Conservation (phyloP, 2,888 invertebrate genomes). For the Philhelius pedissequus region DNA sequence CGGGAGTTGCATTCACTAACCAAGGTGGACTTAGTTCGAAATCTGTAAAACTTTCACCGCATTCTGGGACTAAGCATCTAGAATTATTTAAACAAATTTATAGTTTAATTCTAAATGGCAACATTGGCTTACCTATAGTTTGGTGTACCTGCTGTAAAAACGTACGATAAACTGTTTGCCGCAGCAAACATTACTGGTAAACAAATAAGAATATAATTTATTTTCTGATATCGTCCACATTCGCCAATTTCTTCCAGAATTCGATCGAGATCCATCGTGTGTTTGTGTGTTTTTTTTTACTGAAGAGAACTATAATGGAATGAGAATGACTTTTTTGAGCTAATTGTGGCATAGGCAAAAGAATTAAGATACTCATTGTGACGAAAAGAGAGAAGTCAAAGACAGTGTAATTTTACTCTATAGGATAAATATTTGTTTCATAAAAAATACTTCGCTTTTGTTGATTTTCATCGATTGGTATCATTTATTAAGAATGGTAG, state of each 20-base stretch:
- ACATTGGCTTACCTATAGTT: conserved; percentile 80
- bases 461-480: too few relatives aligned
- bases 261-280: conserved; percentile 82
- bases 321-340: background rate
- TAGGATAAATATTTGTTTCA: background rate
- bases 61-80: conserved; percentile 81
- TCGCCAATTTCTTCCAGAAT: conserved; percentile 82
- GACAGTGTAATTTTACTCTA: background rate
- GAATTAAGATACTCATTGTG: background rate
- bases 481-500: too few relatives aligned
- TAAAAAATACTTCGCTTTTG: too few relatives aligned
- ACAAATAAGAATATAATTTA: conserved; percentile 81
- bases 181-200: conserved; percentile 82
- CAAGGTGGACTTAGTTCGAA: conserved; percentile 76
- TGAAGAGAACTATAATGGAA: background rate
- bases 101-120: background rate
- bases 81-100: conserved; percentile 18
- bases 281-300: too few relatives aligned
- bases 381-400: background rate
- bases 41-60: conserved; percentile 77
- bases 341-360: background rate
- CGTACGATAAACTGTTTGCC: conserved; percentile 82
- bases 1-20: conserved; percentile 80
- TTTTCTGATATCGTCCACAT: conserved; percentile 81
- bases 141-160: conserved; percentile 82